phyloP scores from a whole-genome alignment of 1,140 invertebrate species.

The Musca domestica region DNA sequence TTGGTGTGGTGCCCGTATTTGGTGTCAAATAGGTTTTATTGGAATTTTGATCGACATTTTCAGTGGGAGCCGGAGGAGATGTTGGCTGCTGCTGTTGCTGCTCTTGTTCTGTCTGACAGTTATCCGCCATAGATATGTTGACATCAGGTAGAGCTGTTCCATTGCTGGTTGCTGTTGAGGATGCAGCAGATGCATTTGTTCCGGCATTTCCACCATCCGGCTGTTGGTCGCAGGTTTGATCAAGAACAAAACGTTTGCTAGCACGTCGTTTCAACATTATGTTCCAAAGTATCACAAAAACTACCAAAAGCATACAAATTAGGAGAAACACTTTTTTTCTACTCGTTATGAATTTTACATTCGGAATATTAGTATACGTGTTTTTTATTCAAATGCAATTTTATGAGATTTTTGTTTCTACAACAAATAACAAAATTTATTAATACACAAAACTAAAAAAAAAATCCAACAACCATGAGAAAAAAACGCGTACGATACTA shows the following conservation, averaged over 20 bases:
- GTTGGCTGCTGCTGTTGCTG: background rate
- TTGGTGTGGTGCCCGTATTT: too few species aligned
- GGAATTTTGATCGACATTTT: background rate
- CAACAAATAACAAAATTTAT: background rate
- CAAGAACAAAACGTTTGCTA: slow-evolving; percentile 68
- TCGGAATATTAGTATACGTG: too few species aligned
- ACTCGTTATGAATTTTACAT: too few species aligned
- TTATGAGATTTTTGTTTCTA: too few species aligned
- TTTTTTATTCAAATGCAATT: too few species aligned
- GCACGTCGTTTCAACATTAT: slow-evolving; percentile 59
- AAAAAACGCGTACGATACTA: background rate
- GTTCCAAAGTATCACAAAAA: slow-evolving; percentile 27
- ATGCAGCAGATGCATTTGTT: background rate
- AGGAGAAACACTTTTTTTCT: background rate
- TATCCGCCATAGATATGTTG: background rate
- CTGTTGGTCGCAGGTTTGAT: slow-evolving; percentile 57
- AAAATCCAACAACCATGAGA: background rate
- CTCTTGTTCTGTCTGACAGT: background rate
- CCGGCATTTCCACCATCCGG: background rate
- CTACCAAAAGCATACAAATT: slow-evolving; percentile 9
- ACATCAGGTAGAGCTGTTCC: background rate
- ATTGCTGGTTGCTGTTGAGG: background rate
- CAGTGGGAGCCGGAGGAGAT: background rate
- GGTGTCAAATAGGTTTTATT: background rate
- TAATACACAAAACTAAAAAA: background rate